Evolutionary conservation across 92 coral and sea anemone genomes (phyloP).

Genomic region (Bergia puertoricense): DNA sequence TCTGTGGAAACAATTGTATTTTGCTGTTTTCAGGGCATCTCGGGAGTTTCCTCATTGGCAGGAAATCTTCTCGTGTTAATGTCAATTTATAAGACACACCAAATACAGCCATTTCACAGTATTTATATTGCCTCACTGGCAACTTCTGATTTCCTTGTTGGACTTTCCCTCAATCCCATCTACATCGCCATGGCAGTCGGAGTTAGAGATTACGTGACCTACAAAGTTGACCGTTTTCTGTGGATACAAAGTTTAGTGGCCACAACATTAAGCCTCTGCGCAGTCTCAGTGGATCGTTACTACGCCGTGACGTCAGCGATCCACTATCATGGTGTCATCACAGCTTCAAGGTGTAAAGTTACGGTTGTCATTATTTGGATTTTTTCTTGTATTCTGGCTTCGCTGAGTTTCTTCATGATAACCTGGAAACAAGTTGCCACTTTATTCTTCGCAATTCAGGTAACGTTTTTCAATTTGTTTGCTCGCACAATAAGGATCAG

Average conservation of each 20-base stretch:
- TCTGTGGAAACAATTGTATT: constrained; percentile 19
- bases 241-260: neutral
- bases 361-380: neutral
- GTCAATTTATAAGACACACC: constrained; percentile 9
- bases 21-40: constrained; percentile 18
- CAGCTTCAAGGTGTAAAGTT: neutral
- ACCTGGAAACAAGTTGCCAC: constrained; percentile 17
- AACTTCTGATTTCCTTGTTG: constrained; percentile 30
- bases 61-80: constrained; percentile 37
- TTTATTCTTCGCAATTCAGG: constrained; percentile 7
- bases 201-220: constrained; percentile 2
- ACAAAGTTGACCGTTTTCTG: constrained; percentile 31
- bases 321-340: constrained; percentile 7
- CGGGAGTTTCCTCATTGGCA: constrained; percentile 26
- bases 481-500: no score
- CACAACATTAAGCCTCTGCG: constrained; percentile 11
- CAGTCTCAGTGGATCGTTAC: no score
- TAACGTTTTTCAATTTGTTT: neutral
- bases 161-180: constrained; percentile 19
- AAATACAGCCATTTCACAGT: constrained; percentile 14
- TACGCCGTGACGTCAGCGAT: no score
- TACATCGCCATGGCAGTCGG: constrained; percentile 31
- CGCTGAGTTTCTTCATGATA: neutral
- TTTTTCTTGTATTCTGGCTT: constrained; percentile 32
- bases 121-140: constrained; percentile 44